A percentile compares a stretch with the other conserved stretches of the same genome.
These are phyloP conservation scores for Erpetoichthys calabaricus DNA, from an alignment of 2,797 vertebrate genomes.

Conservation along the genomic window DNA sequence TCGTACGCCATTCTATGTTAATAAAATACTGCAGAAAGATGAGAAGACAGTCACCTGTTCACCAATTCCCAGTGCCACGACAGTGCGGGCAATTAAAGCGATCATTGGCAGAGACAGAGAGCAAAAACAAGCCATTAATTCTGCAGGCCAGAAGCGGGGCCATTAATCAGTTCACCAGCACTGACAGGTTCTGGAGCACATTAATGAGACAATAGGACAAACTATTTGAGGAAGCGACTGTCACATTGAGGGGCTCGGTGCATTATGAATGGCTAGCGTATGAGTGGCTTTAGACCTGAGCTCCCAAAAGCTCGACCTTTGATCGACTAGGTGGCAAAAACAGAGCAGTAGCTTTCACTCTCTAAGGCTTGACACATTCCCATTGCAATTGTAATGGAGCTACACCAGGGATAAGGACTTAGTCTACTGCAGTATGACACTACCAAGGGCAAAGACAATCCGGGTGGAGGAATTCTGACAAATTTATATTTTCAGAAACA, in stretches of 20 bases:
- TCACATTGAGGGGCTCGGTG: conserved; percentile 3
- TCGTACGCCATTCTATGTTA: too few relatives aligned
- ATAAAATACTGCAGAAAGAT: not conserved
- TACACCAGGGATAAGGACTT: too few relatives aligned
- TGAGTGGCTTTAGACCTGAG: not conserved
- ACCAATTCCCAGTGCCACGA: conserved; percentile 7
- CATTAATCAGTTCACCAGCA: conserved; percentile 39
- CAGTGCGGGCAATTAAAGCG: conserved; percentile 34
- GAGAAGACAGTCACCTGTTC: not conserved
- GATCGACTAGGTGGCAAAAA: too few relatives aligned
- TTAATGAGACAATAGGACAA: not conserved
- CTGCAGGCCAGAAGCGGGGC: conserved; percentile 33
- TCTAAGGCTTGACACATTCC: too few relatives aligned
- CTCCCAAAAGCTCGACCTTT: too few relatives aligned
- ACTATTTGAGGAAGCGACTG: not conserved
- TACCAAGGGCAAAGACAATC: too few relatives aligned
- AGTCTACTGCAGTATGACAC: too few relatives aligned
- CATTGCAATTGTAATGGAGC: too few relatives aligned
- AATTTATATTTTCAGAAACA: too few relatives aligned
- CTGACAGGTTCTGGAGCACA: conserved; percentile 24
- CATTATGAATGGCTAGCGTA: conserved; percentile 6
- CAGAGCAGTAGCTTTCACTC: too few relatives aligned
- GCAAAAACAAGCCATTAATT: conserved; percentile 43
- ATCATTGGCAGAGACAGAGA: conserved; percentile 37
- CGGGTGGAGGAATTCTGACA: too few relatives aligned